Percentiles rank a stretch among this genome's conserved stretches.
These are phyloP conservation scores for Motacilla alba DNA, from an alignment of 2,113 vertebrate species.

Conservation along the genomic window DNA sequence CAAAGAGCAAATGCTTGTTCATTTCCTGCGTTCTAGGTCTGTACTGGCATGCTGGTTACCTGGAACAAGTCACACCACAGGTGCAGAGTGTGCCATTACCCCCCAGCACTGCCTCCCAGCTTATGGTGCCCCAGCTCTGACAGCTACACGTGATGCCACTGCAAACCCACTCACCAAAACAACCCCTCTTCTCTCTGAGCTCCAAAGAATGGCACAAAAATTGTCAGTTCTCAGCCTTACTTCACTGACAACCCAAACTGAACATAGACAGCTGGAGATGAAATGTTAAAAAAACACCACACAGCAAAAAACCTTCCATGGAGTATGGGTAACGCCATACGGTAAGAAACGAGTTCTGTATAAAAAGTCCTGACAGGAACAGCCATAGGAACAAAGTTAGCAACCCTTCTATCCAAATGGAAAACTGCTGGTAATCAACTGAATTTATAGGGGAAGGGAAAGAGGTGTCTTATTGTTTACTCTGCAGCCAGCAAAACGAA, in stretches of 20 bases:
- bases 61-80: not conserved
- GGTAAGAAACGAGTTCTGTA: not conserved
- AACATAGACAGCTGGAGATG: not conserved
- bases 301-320: not conserved
- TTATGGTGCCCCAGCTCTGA: accelerated
- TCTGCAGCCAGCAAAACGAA: constrained; percentile 3
- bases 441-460: not conserved
- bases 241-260: not conserved
- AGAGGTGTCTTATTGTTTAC: not conserved
- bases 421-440: not conserved
- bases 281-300: not conserved
- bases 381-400: not conserved
- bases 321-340: not conserved
- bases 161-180: not conserved
- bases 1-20: not conserved
- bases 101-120: accelerated
- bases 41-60: not conserved
- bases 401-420: not conserved
- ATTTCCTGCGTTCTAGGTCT: accelerated
- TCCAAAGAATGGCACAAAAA: not conserved
- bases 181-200: not conserved
- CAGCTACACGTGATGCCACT: accelerated
- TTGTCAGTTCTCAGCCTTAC: not conserved
- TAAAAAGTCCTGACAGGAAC: not conserved
- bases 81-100: not conserved